Percentiles rank a stretch among this genome's conserved stretches.
These are phyloP conservation scores for Neotoxoptera formosana DNA, from an alignment of 1,140 invertebrate genomes.

Conservation along the genomic window DNA sequence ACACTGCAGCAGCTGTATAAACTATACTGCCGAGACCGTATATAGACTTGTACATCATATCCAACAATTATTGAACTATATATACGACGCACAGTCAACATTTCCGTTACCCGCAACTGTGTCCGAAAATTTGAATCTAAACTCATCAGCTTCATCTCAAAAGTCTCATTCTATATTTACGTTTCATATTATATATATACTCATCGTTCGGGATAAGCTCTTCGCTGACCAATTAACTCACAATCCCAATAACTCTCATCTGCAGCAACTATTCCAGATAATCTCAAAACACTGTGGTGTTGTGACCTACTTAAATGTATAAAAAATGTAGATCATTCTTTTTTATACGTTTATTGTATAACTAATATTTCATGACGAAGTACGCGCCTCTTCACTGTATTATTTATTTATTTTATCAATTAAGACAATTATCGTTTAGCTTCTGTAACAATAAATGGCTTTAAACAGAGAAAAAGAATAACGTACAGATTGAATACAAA, in stretches of 20 bases:
- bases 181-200: background rate
- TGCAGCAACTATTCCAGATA: too few species aligned
- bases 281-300: too few species aligned
- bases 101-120: background rate
- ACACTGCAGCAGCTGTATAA: background rate
- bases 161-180: background rate
- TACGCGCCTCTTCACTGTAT: too few species aligned
- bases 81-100: background rate
- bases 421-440: background rate
- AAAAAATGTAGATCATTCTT: too few species aligned
- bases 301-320: too few species aligned
- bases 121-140: background rate
- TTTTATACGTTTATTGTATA: too few species aligned
- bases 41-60: background rate
- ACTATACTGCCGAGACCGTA: background rate
- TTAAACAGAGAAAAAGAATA: background rate
- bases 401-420: too few species aligned
- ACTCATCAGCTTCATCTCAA: background rate
- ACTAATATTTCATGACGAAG: too few species aligned
- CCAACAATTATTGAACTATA: too few species aligned
- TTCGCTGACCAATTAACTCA: too few species aligned
- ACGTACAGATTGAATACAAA: background rate
- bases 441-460: background rate
- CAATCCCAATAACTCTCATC: too few species aligned
- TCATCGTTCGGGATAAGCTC: background rate